These are phyloP conservation scores for Salvelinus alpinus DNA, from an alignment of 2,113 vertebrate species.

Conservation along the genomic window DNA sequence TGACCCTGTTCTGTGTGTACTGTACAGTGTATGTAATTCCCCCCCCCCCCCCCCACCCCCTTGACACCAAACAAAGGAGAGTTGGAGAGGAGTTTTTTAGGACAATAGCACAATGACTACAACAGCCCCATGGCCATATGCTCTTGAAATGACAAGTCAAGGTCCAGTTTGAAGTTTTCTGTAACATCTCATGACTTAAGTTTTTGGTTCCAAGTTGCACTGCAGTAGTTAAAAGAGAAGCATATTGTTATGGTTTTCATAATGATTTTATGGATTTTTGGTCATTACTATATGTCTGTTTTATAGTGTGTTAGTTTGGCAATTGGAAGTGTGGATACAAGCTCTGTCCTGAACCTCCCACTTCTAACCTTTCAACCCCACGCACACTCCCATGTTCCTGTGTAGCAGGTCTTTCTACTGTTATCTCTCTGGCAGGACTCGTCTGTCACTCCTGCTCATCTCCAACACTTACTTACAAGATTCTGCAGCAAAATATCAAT, in stretches of 20 bases:
- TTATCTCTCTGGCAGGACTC: no score
- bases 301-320: background rate
- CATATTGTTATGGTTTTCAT: background rate
- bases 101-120: background rate
- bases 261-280: background rate
- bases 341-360: background rate
- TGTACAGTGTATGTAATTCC: slow-evolving; percentile 53
- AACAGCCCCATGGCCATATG: background rate
- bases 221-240: background rate
- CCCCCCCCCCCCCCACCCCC: slow-evolving; percentile 31
- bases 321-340: background rate
- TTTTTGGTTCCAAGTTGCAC: background rate
- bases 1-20: slow-evolving; percentile 39
- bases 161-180: background rate
- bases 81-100: slow-evolving; percentile 47
- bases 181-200: background rate
- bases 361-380: background rate
- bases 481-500: no score
- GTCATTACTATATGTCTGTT: background rate
- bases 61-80: slow-evolving; percentile 66
- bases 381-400: background rate
- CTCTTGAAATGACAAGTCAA: background rate
- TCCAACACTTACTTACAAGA: no score
- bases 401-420: no score
- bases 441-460: no score